Conservation (phyloP, 2,888 invertebrate species). For the Hylaea fasciaria region DNA sequence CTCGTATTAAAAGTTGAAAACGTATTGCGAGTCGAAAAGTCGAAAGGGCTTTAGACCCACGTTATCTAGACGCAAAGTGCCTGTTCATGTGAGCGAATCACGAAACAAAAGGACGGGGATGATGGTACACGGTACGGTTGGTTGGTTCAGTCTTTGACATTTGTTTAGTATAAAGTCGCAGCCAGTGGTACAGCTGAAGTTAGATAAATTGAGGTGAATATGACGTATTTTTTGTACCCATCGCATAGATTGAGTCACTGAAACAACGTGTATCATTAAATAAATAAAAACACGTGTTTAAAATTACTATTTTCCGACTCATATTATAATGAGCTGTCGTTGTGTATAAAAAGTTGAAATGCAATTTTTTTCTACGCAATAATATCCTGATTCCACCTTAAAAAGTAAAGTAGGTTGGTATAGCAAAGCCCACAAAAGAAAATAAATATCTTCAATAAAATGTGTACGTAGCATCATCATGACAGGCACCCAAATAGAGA, state of each 20-base stretch:
- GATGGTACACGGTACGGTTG: background rate
- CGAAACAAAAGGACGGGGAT: slow-evolving; percentile 12
- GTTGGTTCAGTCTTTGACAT: background rate
- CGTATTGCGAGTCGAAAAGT: slow-evolving; percentile 5
- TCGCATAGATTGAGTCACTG: too few relatives aligned
- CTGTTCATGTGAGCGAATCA: background rate
- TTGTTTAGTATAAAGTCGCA: slow-evolving; percentile 6
- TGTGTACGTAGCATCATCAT: slow-evolving; percentile 35
- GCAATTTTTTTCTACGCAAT: too few relatives aligned
- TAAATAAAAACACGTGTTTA: too few relatives aligned
- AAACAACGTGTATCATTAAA: too few relatives aligned
- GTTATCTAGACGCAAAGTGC: slow-evolving; percentile 12
- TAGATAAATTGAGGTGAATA: too few relatives aligned
- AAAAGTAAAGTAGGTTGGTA: background rate
- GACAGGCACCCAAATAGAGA: slow-evolving; percentile 48
- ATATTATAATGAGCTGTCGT: too few relatives aligned
- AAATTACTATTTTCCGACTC: too few relatives aligned
- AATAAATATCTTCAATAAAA: slow-evolving; percentile 35
- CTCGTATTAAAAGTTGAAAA: slow-evolving; percentile 10
- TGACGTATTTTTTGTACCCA: too few relatives aligned
- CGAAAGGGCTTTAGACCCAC: slow-evolving; percentile 1
- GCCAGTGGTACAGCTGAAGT: slow-evolving; percentile 1
- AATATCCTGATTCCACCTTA: too few relatives aligned
- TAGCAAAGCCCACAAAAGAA: slow-evolving; percentile 7
- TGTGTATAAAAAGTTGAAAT: too few relatives aligned